Conservation (phyloP, 2,113 vertebrate species). For the Pyrgilauda ruficollis region DNA sequence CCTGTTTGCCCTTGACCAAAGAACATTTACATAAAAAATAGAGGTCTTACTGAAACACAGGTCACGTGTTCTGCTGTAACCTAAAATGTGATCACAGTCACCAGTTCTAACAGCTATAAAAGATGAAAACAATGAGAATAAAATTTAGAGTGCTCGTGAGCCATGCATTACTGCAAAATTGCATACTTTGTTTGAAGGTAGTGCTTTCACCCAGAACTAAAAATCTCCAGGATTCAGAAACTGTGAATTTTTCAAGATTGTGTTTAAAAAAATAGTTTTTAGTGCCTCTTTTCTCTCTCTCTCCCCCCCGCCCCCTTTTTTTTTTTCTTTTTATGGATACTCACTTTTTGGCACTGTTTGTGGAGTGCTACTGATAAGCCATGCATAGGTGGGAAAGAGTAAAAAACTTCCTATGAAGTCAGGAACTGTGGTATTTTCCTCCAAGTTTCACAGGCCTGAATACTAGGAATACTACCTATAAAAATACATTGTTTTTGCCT, state of each 20-base stretch:
- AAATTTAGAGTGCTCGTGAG: neutral
- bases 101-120: neutral
- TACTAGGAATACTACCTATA: neutral
- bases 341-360: neutral
- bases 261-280: neutral
- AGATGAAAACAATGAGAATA: neutral
- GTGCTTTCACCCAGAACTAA: neutral
- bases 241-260: neutral
- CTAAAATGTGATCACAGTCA: neutral
- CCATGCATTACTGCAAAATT: neutral
- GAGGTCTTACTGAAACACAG: neutral
- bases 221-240: neutral
- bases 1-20: neutral
- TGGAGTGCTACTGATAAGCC: neutral
- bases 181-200: neutral
- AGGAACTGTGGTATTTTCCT: neutral
- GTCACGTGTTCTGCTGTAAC: neutral
- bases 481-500: neutral
- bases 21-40: neutral
- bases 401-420: neutral
- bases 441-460: neutral
- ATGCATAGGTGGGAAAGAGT: neutral
- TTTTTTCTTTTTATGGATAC: neutral
- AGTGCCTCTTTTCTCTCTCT: neutral
- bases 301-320: accelerated